Evolutionary conservation across 2,797 vertebrate genomes (phyloP), one percentile per base, ranked within the genome.

Genomic region (Gymnodraco acuticeps): DNA sequence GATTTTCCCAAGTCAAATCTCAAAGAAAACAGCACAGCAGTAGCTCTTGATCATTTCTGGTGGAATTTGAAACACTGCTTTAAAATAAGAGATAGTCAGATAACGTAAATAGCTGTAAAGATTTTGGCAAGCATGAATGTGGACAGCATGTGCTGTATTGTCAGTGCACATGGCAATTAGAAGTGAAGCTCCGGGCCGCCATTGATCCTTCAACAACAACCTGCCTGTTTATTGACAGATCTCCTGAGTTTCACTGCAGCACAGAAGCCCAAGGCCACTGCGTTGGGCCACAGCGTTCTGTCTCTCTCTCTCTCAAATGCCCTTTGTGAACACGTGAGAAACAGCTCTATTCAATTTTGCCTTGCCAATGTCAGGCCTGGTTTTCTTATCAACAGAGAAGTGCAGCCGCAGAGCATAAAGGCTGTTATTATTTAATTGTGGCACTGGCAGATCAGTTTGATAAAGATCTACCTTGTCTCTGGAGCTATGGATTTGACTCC

Each of bases 131-230:
- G 64, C 46, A 59, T 54, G 16, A 68, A 72, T 53, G 54, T 14
- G 38, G 43, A 53, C 61, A 70, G 52, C 68, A 64, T 83, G 82
- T 74, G 66, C 64, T 64, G 54, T 50, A 12, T 59, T 77, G 80
- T 77, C 73, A 78, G 62, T 51, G 67, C 88, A 90, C 84, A 87
- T 81, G 84, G 87, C 91, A 92, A 93, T 93, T 94, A 91, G 75
- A 88, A 89, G 75, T 55, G 65, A 89, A 89, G 88, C 84, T 82
- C 47, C 4, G 16, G 82, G 91, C 82, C 45, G 31, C 65, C 64
- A 94, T 93, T 92, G 94, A 94, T 94, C 82, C 83, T 59, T 82
- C 87, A 89, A 89, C 87, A 85, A 89, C 85, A 90, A 81, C 74
- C 83, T 76, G 83, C 80, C 88, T 93, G 89, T 91, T 86, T 94